These are phyloP conservation scores for Ophiothrix spiculata DNA, from an alignment of 35 echinoderm and acorn worm genomes.

Conservation along the genomic window DNA sequence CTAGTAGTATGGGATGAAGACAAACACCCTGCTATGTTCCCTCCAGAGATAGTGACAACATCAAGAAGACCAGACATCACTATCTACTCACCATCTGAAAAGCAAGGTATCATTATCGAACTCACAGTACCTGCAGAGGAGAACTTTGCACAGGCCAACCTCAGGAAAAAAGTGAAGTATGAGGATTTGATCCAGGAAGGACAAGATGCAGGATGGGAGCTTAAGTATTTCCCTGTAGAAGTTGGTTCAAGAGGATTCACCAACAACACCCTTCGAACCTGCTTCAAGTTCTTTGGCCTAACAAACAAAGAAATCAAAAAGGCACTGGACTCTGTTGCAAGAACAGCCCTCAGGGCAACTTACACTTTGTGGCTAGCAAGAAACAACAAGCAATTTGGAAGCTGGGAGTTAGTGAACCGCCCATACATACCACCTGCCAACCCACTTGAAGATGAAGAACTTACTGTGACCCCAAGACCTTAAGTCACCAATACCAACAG, in stretches of 20 bases:
- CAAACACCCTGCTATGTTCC: too few relatives aligned
- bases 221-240: neutral
- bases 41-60: too few relatives aligned
- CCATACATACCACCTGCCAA: neutral
- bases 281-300: constrained; percentile 10
- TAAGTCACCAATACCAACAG: too few relatives aligned
- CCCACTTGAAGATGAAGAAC: too few relatives aligned
- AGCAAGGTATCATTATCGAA: constrained; percentile 1
- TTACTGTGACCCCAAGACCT: too few relatives aligned
- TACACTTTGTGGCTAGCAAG: neutral
- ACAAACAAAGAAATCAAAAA: neutral
- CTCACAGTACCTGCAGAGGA: neutral
- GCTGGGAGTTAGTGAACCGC: neutral
- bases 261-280: neutral
- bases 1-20: too few relatives aligned
- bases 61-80: neutral
- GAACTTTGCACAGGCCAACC: neutral
- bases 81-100: neutral
- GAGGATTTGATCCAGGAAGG: neutral
- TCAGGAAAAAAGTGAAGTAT: neutral
- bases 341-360: neutral
- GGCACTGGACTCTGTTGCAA: neutral
- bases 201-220: neutral
- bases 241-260: constrained; percentile 4
- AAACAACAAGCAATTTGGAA: neutral